phyloP scores from a whole-genome alignment of 2,888 invertebrate species.

The Leucania comma region DNA sequence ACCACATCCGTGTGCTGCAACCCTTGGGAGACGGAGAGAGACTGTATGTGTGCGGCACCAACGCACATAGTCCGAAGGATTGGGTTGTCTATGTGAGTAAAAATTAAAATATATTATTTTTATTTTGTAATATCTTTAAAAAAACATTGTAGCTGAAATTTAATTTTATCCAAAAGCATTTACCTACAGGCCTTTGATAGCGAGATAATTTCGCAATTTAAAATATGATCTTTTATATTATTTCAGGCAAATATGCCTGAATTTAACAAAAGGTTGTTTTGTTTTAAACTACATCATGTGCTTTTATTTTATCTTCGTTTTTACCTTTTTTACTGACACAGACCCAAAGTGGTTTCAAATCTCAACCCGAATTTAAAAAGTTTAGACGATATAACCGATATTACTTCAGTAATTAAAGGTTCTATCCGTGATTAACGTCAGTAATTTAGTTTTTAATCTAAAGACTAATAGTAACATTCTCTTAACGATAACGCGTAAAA shows the following conservation, averaged over 20 bases:
- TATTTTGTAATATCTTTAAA: neutral
- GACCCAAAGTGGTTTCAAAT: slow-evolving; percentile 15
- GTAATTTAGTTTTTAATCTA: slow-evolving; percentile 58
- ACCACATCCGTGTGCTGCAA: slow-evolving; percentile 92
- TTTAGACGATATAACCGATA: slow-evolving; percentile 41
- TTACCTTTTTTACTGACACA: neutral
- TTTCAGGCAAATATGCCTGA: neutral
- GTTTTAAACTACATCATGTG: neutral
- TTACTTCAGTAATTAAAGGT: slow-evolving; percentile 47
- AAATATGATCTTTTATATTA: slow-evolving; percentile 1
- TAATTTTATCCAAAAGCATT: neutral
- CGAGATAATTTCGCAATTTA: slow-evolving; percentile 3
- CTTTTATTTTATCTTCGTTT: neutral
- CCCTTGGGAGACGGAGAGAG: slow-evolving; percentile 92
- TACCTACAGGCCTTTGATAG: neutral
- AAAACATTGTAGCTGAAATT: neutral
- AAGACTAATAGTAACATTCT: slow-evolving; percentile 62
- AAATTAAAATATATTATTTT: too few relatives aligned
- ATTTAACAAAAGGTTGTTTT: neutral
- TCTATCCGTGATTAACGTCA: slow-evolving; percentile 29
- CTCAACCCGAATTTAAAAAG: slow-evolving; percentile 38
- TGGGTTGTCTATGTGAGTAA: slow-evolving; percentile 90
- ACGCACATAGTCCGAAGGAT: slow-evolving; percentile 92
- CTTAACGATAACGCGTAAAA: slow-evolving; percentile 62
- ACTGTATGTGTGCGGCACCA: slow-evolving; percentile 92